Conservation (phyloP, 2,888 invertebrate genomes). For the Morpho deidamia region DNA sequence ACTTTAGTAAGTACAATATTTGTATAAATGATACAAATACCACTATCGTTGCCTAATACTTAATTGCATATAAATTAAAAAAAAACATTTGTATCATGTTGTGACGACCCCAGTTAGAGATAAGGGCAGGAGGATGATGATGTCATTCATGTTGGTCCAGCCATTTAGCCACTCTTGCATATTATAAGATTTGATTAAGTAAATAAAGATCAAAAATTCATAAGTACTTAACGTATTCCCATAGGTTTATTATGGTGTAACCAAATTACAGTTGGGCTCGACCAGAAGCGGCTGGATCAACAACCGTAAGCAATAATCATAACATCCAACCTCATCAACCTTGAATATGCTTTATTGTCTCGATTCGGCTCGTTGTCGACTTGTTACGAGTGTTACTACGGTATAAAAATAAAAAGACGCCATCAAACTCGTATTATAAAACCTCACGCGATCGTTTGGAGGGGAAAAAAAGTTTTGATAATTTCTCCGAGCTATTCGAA, state of each 20-base stretch:
- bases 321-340: conserved; percentile 64
- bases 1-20: too few species aligned
- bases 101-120: background rate
- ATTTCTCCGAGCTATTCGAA: conserved; percentile 41
- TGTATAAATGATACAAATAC: too few species aligned
- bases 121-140: background rate
- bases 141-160: too few species aligned
- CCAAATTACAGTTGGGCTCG: conserved; percentile 47
- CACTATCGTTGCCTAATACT: too few species aligned
- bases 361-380: conserved; percentile 71
- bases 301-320: conserved; percentile 72
- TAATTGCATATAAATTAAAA: too few species aligned
- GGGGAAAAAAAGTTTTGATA: conserved; percentile 42
- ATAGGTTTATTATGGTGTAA: conserved; percentile 18
- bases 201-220: background rate
- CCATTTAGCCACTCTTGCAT: too few species aligned
- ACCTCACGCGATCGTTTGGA: conserved; percentile 54
- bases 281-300: conserved; percentile 57
- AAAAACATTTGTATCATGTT: too few species aligned
- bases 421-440: conserved; percentile 66
- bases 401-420: conserved; percentile 55
- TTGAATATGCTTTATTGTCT: conserved; percentile 72
- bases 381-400: conserved; percentile 48
- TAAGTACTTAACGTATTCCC: conserved; percentile 1
- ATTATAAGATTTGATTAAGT: background rate